phyloP scores from a whole-genome alignment of 2,888 invertebrate genomes.

The Amiota minor region DNA sequence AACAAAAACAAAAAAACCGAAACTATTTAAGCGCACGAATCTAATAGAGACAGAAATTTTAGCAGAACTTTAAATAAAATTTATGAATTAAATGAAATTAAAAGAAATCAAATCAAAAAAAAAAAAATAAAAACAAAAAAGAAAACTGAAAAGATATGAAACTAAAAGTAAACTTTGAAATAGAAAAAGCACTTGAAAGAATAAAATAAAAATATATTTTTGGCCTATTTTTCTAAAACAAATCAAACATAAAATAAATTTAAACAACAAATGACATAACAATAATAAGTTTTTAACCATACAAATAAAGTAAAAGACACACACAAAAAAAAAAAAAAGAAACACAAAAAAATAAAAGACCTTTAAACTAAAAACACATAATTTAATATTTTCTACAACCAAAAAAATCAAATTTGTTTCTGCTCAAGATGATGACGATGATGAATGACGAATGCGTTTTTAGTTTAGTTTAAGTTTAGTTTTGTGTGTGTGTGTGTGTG shows the following conservation, averaged over 20 bases:
- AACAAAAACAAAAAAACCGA: conserved; percentile 21
- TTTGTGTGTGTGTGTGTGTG: conserved; percentile 21
- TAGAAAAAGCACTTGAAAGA: conserved; percentile 24
- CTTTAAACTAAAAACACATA: conserved; percentile 33
- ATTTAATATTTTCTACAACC: conserved; percentile 21
- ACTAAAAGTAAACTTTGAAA: conserved; percentile 36
- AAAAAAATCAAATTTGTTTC: not conserved
- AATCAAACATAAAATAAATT: conserved; percentile 42
- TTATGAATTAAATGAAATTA: conserved; percentile 47
- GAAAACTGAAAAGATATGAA: conserved; percentile 42
- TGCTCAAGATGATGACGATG: not conserved
- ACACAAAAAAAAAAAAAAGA: conserved; percentile 32
- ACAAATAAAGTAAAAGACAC: conserved; percentile 33
- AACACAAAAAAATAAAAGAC: conserved; percentile 36
- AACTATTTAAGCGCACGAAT: conserved; percentile 45
- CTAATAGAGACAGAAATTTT: conserved; percentile 39
- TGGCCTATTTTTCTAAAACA: conserved; percentile 69
- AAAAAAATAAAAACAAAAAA: too few species aligned
- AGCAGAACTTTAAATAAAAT: conserved; percentile 54
- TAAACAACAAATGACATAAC: conserved; percentile 31
- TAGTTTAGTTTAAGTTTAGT: conserved; percentile 41
- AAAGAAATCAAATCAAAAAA: too few species aligned
- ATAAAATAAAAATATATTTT: conserved; percentile 60
- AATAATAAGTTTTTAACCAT: too few species aligned
- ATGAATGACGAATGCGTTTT: not conserved